Evolutionary conservation across 2,888 invertebrate species (phyloP), one percentile per base, ranked within the genome.

Genomic region (Pollenia amentaria): DNA sequence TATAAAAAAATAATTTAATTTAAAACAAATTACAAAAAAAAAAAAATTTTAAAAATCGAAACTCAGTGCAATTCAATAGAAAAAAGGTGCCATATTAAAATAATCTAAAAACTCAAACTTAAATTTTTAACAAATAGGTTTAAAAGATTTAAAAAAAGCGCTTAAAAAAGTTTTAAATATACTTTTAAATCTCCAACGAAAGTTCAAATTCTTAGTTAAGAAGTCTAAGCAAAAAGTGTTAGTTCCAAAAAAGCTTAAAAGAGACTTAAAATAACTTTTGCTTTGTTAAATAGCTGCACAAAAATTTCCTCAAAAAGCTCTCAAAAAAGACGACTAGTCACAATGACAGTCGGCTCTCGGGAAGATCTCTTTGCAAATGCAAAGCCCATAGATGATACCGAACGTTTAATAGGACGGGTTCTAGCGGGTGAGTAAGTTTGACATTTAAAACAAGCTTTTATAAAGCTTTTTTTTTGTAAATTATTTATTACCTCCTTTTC

Each of bases 381-480:
- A 83, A 91, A 91, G 75, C 90, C 90, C 72, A 92, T 93, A 55
- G 92, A 92, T 84, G 93, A 92, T 90, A 93, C 93, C 46, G 93
- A 93, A 88, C 92, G 93, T 87, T 90, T 93, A 73, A 93, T 93
- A 88, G 93, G 92, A 69, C 90, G 93, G 72, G 93, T 93, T 51
- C 87, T 93, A 88, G 93, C 93, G 90, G 93, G 93, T 93, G 89
- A 92, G 92, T 92, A n/a, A n/a, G n/a, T n/a, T n/a, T n/a, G 11
- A 42, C 12, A 29, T 12, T 14, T 6, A 0, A 21, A 29, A 38
- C 29, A n/a, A 46, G 60, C 42, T 51, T 14, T 38, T 29, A 29
- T 12, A 70, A 21, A 40, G 29, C 8, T 38, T 18, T 44, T 62
- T 16, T 40, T n/a, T 29, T 3, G 29, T 6, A 29, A 29, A 6